Base-by-base conservation (phyloP, 2,113 vertebrate species). In the Deroptyus accipitrinus region DNA sequence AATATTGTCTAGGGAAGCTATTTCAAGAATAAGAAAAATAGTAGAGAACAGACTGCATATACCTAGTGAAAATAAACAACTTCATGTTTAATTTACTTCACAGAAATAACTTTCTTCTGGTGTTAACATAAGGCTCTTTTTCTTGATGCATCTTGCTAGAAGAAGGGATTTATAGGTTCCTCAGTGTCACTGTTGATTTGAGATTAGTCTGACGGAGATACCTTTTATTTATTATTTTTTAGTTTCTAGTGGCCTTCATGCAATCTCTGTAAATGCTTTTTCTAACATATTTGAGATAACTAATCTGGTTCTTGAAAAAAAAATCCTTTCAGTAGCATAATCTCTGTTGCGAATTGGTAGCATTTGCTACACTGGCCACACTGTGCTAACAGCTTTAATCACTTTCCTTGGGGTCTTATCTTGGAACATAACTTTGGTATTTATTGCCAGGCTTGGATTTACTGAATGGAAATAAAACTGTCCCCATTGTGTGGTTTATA, bases 261-360 rank as follows among this genome's bases (percentile, higher is more conserved):
- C 23, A 88, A 67, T 52, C 31, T 42, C 39, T 86, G 74, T 61
- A 77, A 92, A 84, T 31, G 25, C 4, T 92, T 94, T 90, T 93
- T 77, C 73, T 92, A 68, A 63, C 64, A 78, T 8, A 1, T 75
- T 79, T 84, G 51, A 83, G 76, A 92, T 75, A 90, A 46, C 46
- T 95, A 86, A 93, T 94, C 83, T 64, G 30, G 15, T 78, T 95
- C 64, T 92, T 90, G 64, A 93, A 95, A 93, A 62, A 25, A 94
- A 88, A 92, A 90, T 93, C 68, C 72, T 61, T 90, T 51, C 2
- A 2, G 76, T 68, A 88, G n/a, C 37, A 83, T 88, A 92, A 81
- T 90, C 68, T 88, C 63, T 20, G 2, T 49, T 90, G n/a, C 86
- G 59, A 83, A 88, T 74, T 83, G 46, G 54, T 81, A 77, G 46